Conservation (phyloP, 2,888 invertebrate species). For the Pandemis corylana region DNA sequence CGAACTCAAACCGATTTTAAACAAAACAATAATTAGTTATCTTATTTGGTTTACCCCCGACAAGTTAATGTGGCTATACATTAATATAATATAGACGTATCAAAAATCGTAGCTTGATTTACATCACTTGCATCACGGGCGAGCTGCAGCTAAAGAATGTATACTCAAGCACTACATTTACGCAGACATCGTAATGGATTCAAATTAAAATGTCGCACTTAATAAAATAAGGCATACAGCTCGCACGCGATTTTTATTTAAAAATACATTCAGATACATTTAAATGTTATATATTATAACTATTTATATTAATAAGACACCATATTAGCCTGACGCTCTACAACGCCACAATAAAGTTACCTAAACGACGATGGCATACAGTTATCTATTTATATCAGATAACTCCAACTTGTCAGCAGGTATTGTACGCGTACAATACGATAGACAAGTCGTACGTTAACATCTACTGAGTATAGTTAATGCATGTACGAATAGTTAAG, state of each 20-base stretch:
- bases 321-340: conserved; percentile 56
- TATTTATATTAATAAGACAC: conserved; percentile 66
- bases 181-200: conserved; percentile 18
- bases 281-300: conserved; percentile 45
- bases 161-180: conserved; percentile 15
- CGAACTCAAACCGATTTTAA: conserved; percentile 38
- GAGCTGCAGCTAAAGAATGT: conserved; percentile 20
- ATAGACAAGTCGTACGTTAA: background rate
- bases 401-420: background rate
- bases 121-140: conserved; percentile 17
- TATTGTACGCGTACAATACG: background rate
- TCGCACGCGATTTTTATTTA: conserved; percentile 25
- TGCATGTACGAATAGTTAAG: conserved; percentile 13
- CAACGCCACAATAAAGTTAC: conserved; percentile 42
- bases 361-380: conserved; percentile 31
- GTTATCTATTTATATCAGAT: background rate
- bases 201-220: background rate
- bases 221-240: conserved; percentile 34
- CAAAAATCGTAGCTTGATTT: conserved; percentile 32
- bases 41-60: conserved; percentile 49
- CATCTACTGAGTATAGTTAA: conserved; percentile 25
- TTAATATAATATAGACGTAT: conserved; percentile 34
- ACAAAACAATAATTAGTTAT: conserved; percentile 49
- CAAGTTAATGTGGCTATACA: conserved; percentile 40
- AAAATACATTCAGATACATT: conserved; percentile 43